phyloP scores from a whole-genome alignment of 2,113 vertebrate genomes.

The Nannospalax galili region DNA sequence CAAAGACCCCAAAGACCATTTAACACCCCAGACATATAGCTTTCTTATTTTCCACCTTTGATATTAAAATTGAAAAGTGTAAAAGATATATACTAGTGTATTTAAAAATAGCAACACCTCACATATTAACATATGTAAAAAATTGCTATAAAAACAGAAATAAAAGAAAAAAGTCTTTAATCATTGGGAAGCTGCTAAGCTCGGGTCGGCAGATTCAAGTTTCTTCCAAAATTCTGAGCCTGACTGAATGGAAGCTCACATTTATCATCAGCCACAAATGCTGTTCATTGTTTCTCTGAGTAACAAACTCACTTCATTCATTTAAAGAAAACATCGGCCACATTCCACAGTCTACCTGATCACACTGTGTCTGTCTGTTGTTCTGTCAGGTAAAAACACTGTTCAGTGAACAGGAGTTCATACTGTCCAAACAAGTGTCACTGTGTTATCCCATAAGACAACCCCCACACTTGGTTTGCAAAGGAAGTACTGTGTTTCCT shows the following conservation, averaged over 20 bases:
- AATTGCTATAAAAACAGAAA: not conserved
- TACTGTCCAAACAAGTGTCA: not conserved
- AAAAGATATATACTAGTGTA: not conserved
- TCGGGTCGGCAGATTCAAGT: not conserved
- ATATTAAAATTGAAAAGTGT: not conserved
- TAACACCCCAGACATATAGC: not conserved
- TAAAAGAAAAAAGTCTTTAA: not conserved
- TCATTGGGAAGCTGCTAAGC: not conserved
- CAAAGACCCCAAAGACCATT: not conserved
- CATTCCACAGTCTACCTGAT: not conserved
- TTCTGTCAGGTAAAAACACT: not conserved
- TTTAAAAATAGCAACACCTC: not conserved
- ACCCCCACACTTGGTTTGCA: not conserved
- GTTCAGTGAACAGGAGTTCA: not conserved
- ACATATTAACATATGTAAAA: not conserved
- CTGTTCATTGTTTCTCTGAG: not conserved
- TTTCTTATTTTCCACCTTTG: not conserved
- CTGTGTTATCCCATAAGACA: not conserved
- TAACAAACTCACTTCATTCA: slow-evolving; percentile 35
- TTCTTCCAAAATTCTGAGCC: slow-evolving; percentile 21
- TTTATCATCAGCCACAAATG: not conserved
- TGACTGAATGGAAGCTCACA: not conserved
- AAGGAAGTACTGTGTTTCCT: not conserved
- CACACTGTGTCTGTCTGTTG: not conserved
- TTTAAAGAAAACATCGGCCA: slow-evolving; percentile 45